Base-by-base conservation (phyloP, 1,140 invertebrate species). In the Gonioctena quinquepunctata region DNA sequence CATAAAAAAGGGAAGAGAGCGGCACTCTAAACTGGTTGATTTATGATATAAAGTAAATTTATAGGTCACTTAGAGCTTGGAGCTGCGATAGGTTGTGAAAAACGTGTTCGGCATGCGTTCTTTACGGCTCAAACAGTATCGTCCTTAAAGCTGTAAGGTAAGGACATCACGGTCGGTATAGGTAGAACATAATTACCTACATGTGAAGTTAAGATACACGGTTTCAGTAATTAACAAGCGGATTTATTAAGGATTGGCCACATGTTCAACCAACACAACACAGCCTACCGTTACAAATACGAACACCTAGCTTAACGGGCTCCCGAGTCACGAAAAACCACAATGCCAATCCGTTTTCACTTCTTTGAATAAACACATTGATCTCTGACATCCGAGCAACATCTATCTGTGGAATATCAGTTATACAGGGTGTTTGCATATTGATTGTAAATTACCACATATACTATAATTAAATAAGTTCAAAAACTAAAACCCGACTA, bases 171-270 rank as follows among this genome's bases (percentile, higher is more conserved):
- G 69, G 73, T 66, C 66, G 69, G 73, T 66, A 74, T 54, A 56
- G 63, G 63, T 66, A 66, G 67, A 72, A 72, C 64, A 68, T 71
- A 76, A 73, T 70, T 71, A 73, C 69, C 62, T 68, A 74, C 72
- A 74, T 76, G 74, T 76, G 68, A 74, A 76, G 69, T 68, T 72
- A 66, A 74, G 69, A 74, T 72, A 74, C 62, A 72, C 66, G 66
- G 59, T 64, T 72, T 23, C 66, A 66, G 60, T 63, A 59, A 72
- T 69, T 68, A 72, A 70, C 68, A 66, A 64, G 63, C 56, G 26
- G 56, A 76, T 70, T 76, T 76, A 69, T 74, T 76, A 71, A 71
- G 70, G 75, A 70, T 76, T 74, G 69, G 73, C 61, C 65, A 72
- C 70, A 72, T 74, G 70, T 74, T 66, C 69, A n/a, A 67, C 66